Conservation (phyloP, 2,888 invertebrate genomes). For the Cataglyphis albicans region DNA sequence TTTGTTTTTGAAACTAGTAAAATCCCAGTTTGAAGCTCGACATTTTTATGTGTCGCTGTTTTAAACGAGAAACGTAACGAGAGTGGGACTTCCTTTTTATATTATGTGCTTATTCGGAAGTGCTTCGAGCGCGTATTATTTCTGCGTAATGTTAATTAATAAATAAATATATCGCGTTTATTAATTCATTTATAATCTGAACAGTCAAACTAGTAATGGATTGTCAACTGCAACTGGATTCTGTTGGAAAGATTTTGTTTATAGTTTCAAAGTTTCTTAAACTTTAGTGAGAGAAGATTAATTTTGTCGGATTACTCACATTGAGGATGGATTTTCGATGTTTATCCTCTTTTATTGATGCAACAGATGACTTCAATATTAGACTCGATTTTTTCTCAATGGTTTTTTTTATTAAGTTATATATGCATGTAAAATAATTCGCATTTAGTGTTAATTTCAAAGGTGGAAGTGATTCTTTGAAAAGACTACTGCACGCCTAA, state of each 20-base stretch:
- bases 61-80: conserved; percentile 34
- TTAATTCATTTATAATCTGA: conserved; percentile 56
- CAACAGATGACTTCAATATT: conserved; percentile 16
- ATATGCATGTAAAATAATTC: not conserved
- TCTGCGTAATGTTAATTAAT: conserved; percentile 39
- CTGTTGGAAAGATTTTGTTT: conserved; percentile 56
- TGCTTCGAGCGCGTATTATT: conserved; percentile 57
- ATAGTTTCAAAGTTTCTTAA: conserved; percentile 43
- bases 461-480: conserved; percentile 48
- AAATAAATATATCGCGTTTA: conserved; percentile 45
- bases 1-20: conserved; percentile 62
- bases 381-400: conserved; percentile 41
- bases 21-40: conserved; percentile 62
- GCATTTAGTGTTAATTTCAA: conserved; percentile 37
- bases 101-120: conserved; percentile 59
- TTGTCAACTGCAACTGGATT: conserved; percentile 66
- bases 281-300: conserved; percentile 42
- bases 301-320: conserved; percentile 29
- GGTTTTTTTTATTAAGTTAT: not conserved
- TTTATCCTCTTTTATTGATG: conserved; percentile 23
- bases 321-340: conserved; percentile 25
- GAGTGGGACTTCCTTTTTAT: conserved; percentile 52
- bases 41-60: conserved; percentile 62
- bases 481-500: conserved; percentile 30
- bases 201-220: conserved; percentile 70